These are phyloP conservation scores for Petaurus breviceps DNA, from an alignment of 2,113 vertebrate genomes.

Conservation along the genomic window DNA sequence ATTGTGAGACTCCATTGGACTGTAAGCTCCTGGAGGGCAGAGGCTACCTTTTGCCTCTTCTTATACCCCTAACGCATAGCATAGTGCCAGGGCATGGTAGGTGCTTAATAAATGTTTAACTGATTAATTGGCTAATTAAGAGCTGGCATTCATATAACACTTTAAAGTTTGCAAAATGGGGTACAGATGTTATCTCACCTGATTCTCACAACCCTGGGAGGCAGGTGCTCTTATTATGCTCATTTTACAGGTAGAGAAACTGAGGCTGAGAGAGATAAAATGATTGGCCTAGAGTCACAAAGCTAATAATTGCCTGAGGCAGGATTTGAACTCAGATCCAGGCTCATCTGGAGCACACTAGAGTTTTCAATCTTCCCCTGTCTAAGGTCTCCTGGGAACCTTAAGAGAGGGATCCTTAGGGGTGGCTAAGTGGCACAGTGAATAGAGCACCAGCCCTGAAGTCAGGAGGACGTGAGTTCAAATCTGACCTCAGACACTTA, in stretches of 20 bases:
- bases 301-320: no score
- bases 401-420: no score
- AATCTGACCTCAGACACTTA: no score
- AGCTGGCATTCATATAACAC: not conserved
- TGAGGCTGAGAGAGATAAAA: not conserved
- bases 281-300: not conserved
- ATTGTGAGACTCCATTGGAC: no score
- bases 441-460: no score
- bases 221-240: not conserved
- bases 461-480: no score
- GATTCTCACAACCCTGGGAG: not conserved
- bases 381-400: no score
- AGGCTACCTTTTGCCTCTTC: not conserved
- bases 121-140: not conserved
- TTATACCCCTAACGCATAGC: not conserved
- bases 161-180: no score
- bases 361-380: no score
- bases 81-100: no score
- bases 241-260: not conserved
- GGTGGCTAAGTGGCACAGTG: no score
- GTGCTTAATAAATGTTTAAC: not conserved
- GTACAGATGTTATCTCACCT: not conserved
- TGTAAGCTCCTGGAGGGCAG: not conserved
- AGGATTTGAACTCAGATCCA: not conserved
- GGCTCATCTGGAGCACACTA: no score